Base-by-base conservation (phyloP, 2,113 vertebrate species). In the Gymnogyps californianus region DNA sequence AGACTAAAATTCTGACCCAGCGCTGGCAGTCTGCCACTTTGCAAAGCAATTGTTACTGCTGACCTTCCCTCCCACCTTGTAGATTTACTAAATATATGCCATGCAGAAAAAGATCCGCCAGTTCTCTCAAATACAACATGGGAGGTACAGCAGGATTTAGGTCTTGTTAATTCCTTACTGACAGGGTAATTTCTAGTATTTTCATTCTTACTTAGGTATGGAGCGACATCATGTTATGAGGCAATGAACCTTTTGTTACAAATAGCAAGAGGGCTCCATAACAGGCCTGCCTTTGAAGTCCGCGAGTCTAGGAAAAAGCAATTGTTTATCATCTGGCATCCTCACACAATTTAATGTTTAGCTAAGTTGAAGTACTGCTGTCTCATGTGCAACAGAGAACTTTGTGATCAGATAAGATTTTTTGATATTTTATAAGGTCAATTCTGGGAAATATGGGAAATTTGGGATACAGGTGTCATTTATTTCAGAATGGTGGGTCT, bases 401-500 rank as follows among this genome's bases (percentile, higher is more conserved):
- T 67, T 3, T 3, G 7, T 26, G 47, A 57, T 32, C 29, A 46
- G 3, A 3, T 22, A 14, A n/a, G 26, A 38, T 18, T 51, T 69
- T 52, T 21, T 22, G 16, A 7, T 15, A 26, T 47, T 78, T 59
- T 65, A 8, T 15, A 65, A 38, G 16, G 66, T 32, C 10, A 31
- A 0, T 44, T 51, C 32, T 19, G 6, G 17, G 31, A 88, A 64
- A 90, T 7, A 52, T 1, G 16, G 7, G 51, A 24, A 42, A n/a
- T 54, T 26, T 69, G 34, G 13, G 21, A 38, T 46, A 61, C 1
- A 29, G 9, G 14, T n/a, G 29, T 21, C 61, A 49, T 38, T 81
- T 87, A 26, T 70, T 93, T 85, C 70, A 79, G 74, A 81, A 95
- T 16, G 31, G 20, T 69, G 85, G 46, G 55, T 55, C 26, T 83